Percentiles rank a stretch among this genome's conserved stretches.
Evolutionary conservation across 2,888 invertebrate species (phyloP).

Genomic region (Salticus scenicus): DNA sequence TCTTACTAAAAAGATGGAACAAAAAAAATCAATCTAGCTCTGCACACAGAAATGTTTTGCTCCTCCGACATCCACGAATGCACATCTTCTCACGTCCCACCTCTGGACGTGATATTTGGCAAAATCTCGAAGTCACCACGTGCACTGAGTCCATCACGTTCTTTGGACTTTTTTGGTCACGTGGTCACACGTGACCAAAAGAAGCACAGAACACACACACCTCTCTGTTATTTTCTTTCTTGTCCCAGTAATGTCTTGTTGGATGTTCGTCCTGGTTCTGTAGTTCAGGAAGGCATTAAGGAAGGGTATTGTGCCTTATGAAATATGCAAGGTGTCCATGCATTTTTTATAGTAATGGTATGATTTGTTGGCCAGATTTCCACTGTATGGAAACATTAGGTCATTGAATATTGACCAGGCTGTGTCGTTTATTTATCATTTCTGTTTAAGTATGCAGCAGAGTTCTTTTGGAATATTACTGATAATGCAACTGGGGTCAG

Average conservation of each 20-base stretch:
- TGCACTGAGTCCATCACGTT: constrained; percentile 11
- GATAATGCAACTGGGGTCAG: background rate
- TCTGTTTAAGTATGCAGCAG: background rate
- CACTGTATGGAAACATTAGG: background rate
- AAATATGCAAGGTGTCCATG: constrained; percentile 18
- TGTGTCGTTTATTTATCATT: background rate
- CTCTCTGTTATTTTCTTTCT: background rate
- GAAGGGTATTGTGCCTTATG: background rate
- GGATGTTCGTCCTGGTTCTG: background rate
- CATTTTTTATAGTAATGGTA: constrained; percentile 18
- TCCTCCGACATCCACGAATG: background rate
- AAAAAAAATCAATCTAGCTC: background rate
- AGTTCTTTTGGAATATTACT: background rate
- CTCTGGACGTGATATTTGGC: constrained; percentile 30
- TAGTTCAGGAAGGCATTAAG: background rate
- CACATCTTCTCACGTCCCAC: background rate
- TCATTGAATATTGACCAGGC: constrained; percentile 12
- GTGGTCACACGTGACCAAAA: constrained; percentile 20
- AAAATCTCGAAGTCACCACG: background rate
- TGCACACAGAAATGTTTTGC: background rate
- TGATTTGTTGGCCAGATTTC: constrained; percentile 9
- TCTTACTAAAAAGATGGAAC: background rate
- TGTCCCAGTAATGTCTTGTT: constrained; percentile 13
- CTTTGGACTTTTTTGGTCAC: constrained; percentile 27
- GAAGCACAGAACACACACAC: background rate